These are phyloP conservation scores for Zapornia atra DNA, from an alignment of 2,113 vertebrate species.

Conservation along the genomic window DNA sequence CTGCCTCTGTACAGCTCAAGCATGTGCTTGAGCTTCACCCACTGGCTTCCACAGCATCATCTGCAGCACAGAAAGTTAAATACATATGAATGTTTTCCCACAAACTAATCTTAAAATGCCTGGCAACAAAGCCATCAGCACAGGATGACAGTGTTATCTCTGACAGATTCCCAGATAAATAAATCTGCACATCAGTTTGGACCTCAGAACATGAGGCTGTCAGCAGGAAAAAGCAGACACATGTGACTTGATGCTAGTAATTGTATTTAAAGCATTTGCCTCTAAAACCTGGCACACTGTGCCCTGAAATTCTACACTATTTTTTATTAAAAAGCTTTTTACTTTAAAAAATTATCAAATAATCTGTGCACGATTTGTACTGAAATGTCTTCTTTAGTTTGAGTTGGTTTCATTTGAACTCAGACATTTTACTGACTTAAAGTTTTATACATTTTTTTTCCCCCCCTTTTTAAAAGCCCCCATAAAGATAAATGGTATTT, in stretches of 20 bases:
- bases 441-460: background rate
- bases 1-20: background rate
- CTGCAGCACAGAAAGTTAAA: background rate
- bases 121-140: background rate
- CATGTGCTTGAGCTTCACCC: background rate
- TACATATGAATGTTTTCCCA: rapidly evolving
- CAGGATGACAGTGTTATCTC: background rate
- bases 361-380: background rate
- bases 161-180: background rate
- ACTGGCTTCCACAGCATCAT: background rate
- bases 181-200: background rate
- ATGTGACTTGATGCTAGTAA: background rate
- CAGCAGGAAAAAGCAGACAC: background rate
- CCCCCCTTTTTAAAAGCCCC: background rate
- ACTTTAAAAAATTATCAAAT: background rate
- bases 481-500: background rate
- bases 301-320: background rate
- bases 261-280: background rate
- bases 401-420: background rate
- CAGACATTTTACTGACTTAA: background rate
- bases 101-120: background rate
- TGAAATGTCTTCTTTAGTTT: background rate
- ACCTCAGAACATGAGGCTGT: no score
- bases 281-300: background rate
- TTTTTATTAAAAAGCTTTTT: background rate